Base-by-base conservation (phyloP, 1,140 invertebrate species). In the Mylabris phalerata region DNA sequence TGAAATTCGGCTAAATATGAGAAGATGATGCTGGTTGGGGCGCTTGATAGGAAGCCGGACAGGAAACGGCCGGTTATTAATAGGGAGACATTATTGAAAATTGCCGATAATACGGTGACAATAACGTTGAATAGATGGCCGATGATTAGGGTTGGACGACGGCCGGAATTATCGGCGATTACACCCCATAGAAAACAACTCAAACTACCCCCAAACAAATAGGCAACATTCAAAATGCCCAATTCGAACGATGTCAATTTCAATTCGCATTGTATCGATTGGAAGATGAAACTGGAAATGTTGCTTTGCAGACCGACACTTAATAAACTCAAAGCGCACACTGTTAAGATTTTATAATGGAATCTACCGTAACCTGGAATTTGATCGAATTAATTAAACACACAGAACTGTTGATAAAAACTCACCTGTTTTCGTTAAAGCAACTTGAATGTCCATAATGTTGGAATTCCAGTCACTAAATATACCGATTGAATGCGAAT, bases 1-100 rank as follows among this genome's bases (percentile, higher is more conserved):
- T 83, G 80, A 64, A 85, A 79, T 68, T 86, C 84, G 19, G 82
- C 82, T 9, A 85, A 66, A 58, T 84, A 85, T 0, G 79, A 78
- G 44, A 82, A 84, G 0, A 82, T 74, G 11, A 86, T 66, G n/a
- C 79, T 82, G 6, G 42, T 44, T 39, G 76, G 75, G 3, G 69
- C 77, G 67, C 78, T 76, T 38, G 78, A 77, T 6, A 79, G 62
- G 55, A 79, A 77, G 11, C 77, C 78, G 50, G 77, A 79, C 4
- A 79, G 66, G 45, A 75, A 72, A 46, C 78, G 71, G 9, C 75
- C 77, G 4, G 76, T 66, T 3, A 78, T 57, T 9, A 81, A 63
- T 25, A 76, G 58, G 27, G 71, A 59, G 46, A 76, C 76, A 47
- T 75, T 72, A 3, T 73, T 66, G 2, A 77, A 74, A 0, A 75